Evolutionary conservation across 2,888 invertebrate genomes (phyloP).

Genomic region (Embidobia sp.): DNA sequence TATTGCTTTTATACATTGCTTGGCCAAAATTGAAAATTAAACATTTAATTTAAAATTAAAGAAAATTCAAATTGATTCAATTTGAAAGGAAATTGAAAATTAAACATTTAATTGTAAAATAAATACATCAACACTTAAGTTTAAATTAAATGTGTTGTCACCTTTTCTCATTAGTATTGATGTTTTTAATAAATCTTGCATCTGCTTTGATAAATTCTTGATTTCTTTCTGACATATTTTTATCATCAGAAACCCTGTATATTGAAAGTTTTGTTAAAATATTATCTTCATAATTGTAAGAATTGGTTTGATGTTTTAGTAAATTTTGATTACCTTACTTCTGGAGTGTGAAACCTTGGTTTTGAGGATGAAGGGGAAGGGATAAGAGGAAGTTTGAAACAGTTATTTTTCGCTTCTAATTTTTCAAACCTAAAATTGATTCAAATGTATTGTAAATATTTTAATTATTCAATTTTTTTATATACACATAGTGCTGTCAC

Average conservation of each 20-base stretch:
- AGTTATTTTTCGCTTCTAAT: background rate
- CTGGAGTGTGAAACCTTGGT: slow-evolving; percentile 8
- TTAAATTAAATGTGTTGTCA: slow-evolving; percentile 9
- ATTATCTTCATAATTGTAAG: background rate
- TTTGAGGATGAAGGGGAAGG: slow-evolving; percentile 20
- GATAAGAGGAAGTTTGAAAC: slow-evolving; percentile 3
- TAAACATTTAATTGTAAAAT: too few species aligned
- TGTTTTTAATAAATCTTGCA: slow-evolving; percentile 9
- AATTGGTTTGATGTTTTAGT: background rate
- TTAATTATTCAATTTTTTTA: background rate
- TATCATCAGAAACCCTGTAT: slow-evolving; percentile 24
- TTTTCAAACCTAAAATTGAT: slow-evolving; percentile 24
- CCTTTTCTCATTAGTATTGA: slow-evolving; percentile 23
- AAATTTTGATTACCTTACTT: slow-evolving; percentile 16
- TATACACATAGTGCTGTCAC: background rate
- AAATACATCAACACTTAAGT: background rate
- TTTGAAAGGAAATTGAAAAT: too few species aligned
- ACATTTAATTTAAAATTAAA: too few species aligned
- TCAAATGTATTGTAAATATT: background rate
- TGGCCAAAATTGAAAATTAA: too few species aligned
- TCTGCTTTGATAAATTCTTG: slow-evolving; percentile 18
- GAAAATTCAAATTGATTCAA: too few species aligned
- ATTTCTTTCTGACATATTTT: slow-evolving; percentile 12
- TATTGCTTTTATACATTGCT: too few species aligned
- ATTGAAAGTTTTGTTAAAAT: slow-evolving; percentile 17